Evolutionary conservation across 2,797 vertebrate species (phyloP), one percentile per base, ranked within the genome.

Genomic region (Clamator glandarius): DNA sequence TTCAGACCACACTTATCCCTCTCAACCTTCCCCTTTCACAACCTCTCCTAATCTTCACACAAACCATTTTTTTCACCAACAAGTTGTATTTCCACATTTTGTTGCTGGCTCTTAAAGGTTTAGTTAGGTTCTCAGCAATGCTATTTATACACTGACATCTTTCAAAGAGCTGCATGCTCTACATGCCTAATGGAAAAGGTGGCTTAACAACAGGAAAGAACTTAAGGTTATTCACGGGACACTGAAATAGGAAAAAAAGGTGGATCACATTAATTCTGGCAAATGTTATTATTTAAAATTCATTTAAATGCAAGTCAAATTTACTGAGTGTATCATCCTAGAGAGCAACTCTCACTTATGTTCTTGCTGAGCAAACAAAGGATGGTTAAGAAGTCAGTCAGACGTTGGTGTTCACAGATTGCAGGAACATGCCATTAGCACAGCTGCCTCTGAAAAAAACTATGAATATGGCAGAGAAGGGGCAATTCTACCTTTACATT

Each of bases 151-250:
- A 72, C 67, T 76, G 84, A 61, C 70, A 90, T 95, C 95, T 96
- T 95, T 95, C 86, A 77, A 84, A 90, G 75, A 61, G 84, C 70
- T 58, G 74, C 48, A 50, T 1, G 26, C 33, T 80, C 78, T 81
- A 74, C 44, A 25, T 52, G 64, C 78, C 86, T 95, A 94, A 93
- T 87, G 84, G 58, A 61, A 94, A 96, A 95, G 54, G 84, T 76
- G 74, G 86, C 3, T 10, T 35, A 66, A 24, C 58, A 73, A 35
- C 41, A 31, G 72, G 17, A 77, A 88, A 75, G 10, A 50, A 35
- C 20, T 70, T 89, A 90, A 79, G 90, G 67, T 87, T 95, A 96
- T 95, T 96, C 88, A 95, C 89, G 67, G 78, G 84, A 95, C 92
- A 84, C 51, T 35, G 57, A 92, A 90, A 79, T 29, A 81, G 80